phyloP scores from a whole-genome alignment of 2,113 vertebrate genomes.

The Brachypteracias leptosomus region DNA sequence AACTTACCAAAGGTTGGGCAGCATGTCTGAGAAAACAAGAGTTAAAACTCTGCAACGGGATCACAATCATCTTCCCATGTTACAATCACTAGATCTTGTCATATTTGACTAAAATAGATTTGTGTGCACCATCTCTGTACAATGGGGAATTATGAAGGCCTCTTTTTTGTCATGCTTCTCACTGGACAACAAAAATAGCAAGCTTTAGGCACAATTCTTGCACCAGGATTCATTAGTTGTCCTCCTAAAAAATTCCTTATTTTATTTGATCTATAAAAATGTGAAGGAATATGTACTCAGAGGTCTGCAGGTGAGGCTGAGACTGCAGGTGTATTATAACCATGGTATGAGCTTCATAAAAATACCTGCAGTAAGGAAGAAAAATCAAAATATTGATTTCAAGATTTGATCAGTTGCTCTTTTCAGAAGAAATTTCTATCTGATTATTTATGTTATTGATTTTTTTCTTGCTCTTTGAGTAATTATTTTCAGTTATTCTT shows the following conservation, averaged over 20 bases:
- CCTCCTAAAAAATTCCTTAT: neutral
- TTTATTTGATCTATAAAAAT: neutral
- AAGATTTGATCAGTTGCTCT: slow-evolving; percentile 28
- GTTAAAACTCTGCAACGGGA: accelerated
- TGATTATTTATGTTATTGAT: slow-evolving; percentile 24
- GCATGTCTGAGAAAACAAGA: neutral
- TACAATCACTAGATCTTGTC: neutral
- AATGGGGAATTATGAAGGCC: neutral
- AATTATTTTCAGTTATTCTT: slow-evolving; percentile 56
- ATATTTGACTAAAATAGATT: neutral
- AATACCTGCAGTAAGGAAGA: neutral
- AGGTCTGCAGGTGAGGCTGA: neutral
- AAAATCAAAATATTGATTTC: slow-evolving; percentile 16
- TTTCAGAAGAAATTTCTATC: slow-evolving; percentile 41
- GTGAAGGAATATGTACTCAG: neutral
- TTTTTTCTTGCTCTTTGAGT: neutral
- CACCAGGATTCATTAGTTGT: neutral
- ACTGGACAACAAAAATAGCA: neutral
- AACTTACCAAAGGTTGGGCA: neutral
- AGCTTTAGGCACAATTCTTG: neutral
- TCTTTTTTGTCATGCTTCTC: neutral
- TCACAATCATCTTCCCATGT: neutral
- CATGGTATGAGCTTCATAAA: neutral
- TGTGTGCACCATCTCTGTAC: neutral
- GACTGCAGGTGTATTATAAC: neutral